phyloP scores from a whole-genome alignment of 2,888 invertebrate species.

The Junonia oenone region DNA sequence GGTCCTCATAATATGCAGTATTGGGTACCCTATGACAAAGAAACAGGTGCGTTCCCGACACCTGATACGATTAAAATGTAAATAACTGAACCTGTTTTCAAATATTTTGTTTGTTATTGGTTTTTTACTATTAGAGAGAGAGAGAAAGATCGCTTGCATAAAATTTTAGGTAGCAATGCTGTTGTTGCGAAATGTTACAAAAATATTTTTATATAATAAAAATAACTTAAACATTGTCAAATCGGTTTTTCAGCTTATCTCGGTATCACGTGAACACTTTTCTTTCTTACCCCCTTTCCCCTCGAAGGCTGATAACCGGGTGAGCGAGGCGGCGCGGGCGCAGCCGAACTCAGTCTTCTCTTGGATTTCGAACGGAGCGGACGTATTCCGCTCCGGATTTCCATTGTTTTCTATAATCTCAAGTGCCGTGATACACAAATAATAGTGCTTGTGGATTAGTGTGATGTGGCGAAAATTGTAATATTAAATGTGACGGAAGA shows the following conservation, averaged over 20 bases:
- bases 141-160: neutral
- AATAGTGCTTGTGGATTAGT: slow-evolving; percentile 25
- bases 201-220: neutral
- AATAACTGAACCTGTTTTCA: neutral
- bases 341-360: slow-evolving; percentile 63
- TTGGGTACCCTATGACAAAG: slow-evolving; percentile 4
- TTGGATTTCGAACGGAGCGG: slow-evolving; percentile 43
- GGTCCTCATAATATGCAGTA: neutral
- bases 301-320: slow-evolving; percentile 70
- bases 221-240: slow-evolving; percentile 26
- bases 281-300: slow-evolving; percentile 55
- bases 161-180: too few relatives aligned
- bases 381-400: slow-evolving; percentile 37
- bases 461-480: slow-evolving; percentile 38
- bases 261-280: slow-evolving; percentile 66
- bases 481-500: slow-evolving; percentile 42
- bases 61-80: slow-evolving; percentile 14
- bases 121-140: too few relatives aligned
- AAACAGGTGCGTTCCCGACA: slow-evolving; percentile 16
- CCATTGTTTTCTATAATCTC: slow-evolving; percentile 13
- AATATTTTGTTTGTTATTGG: too few relatives aligned
- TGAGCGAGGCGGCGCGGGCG: slow-evolving; percentile 59
- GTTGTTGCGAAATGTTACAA: neutral
- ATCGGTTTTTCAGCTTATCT: slow-evolving; percentile 52
- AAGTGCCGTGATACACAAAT: slow-evolving; percentile 29